Evolutionary conservation across 2,888 invertebrate species (phyloP), one percentile per base, ranked within the genome.

Genomic region (Lypha dubia): DNA sequence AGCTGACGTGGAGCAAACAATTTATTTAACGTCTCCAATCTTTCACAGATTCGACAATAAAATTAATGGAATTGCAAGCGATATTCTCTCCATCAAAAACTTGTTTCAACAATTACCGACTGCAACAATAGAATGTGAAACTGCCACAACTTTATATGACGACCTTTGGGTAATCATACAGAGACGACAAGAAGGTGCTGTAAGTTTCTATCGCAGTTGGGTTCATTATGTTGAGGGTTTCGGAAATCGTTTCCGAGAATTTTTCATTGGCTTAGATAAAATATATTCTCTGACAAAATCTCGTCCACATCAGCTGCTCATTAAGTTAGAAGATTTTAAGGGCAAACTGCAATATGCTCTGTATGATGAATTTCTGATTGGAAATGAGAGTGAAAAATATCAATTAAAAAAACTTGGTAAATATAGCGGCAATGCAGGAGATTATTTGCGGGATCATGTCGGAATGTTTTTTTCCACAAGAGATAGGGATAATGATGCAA

Each of bases 211-310:
- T 62, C 71, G 82, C 13, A 75, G 32, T 51, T 85, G 85, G 85
- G 15, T 71, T 38, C 71, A 85, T 44, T 85, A 85, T 32, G 70
- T 68, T 62, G 41, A n/a, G 0, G 85, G 85, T 4, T 85, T 85
- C 60, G 85, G 85, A 1, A 83, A 79, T 73, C 56, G 32, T n/a
- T 46, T 70, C 38, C 58, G 79, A 38, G 85, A 85, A 28, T 79
- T 83, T 73, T 85, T 85, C 28, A 82, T 85, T 11, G 85, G 85
- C 2, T 32, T 85, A 9, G 67, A 82, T 1, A 83, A 75, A 17
- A n/a, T 85, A 1, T 22, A 83, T 24, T 24, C 58, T 32, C 24
- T 85, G 1, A 85, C 85, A 1, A 62, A 35, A 20, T 67, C 53
- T 5, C 7, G 28, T 0, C 65, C 28, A 4, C 82, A 79, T 9